phyloP scores from a whole-genome alignment of 2,797 vertebrate genomes.

The Euthynnus affinis region DNA sequence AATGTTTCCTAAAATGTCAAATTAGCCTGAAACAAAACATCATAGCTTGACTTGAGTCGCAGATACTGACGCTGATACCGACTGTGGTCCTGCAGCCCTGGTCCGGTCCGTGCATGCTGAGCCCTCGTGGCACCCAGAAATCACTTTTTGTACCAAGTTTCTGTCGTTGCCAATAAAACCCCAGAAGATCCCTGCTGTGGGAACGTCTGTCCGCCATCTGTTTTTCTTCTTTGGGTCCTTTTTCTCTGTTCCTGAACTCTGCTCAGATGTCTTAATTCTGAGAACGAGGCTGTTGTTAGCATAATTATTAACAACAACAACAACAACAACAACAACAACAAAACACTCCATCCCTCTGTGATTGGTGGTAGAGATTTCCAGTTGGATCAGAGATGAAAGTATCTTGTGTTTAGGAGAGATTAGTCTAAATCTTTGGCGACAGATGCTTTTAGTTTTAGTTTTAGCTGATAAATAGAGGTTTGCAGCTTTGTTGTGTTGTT shows the following conservation, averaged over 20 bases:
- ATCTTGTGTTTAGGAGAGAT: conserved; percentile 24
- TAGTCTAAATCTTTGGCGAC: conserved; percentile 25
- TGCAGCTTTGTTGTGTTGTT: conserved; percentile 21
- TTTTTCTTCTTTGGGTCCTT: conserved; percentile 27
- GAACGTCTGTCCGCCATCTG: conserved; percentile 66
- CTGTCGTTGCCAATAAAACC: conserved; percentile 80
- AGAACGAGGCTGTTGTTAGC: conserved; percentile 15
- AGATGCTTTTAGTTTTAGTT: conserved; percentile 48
- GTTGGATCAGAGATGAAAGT: conserved; percentile 62
- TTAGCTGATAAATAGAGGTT: conserved; percentile 26
- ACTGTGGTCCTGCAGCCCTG: conserved; percentile 30
- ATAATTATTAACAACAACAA: neutral
- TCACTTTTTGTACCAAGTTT: conserved; percentile 76
- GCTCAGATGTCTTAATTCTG: conserved; percentile 49
- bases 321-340: too few species aligned
- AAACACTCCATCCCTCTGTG: conserved; percentile 9
- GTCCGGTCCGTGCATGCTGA: conserved; percentile 69
- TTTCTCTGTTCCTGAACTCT: conserved; percentile 21
- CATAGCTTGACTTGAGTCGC: too few species aligned
- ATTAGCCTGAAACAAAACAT: too few species aligned
- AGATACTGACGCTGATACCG: neutral
- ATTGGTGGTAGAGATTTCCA: conserved; percentile 38
- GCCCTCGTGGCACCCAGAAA: conserved; percentile 47
- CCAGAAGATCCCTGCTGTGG: conserved; percentile 57
- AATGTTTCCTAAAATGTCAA: too few species aligned